Evolutionary conservation across 2,888 invertebrate genomes (phyloP).

Genomic region (Oxytorus armatus): DNA sequence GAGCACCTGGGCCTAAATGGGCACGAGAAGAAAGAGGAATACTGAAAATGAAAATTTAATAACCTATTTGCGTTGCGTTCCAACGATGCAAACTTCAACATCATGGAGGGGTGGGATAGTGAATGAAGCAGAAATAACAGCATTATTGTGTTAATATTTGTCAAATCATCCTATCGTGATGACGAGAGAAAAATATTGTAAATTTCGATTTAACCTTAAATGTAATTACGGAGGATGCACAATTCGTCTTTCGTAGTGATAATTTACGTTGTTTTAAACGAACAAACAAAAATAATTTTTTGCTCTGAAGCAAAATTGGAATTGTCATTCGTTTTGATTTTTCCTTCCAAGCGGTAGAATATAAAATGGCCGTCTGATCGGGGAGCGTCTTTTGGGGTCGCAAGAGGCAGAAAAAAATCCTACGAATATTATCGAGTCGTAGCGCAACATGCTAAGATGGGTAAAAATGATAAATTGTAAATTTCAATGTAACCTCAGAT

Average conservation of each 20-base stretch:
- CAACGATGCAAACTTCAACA: too few relatives aligned
- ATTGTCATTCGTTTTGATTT: neutral
- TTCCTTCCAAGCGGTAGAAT: neutral
- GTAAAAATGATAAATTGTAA: too few relatives aligned
- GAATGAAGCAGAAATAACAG: too few relatives aligned
- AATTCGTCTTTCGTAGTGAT: conserved; percentile 16
- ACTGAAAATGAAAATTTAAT: too few relatives aligned
- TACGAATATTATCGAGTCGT: too few relatives aligned
- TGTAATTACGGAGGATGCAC: conserved; percentile 54
- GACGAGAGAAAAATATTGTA: neutral
- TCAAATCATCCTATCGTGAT: too few relatives aligned
- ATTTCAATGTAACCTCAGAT: conserved; percentile 3
- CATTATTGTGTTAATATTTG: too few relatives aligned
- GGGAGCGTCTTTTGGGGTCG: conserved; percentile 10
- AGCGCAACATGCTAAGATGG: too few relatives aligned
- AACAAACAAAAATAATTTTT: neutral
- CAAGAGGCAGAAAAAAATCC: neutral
- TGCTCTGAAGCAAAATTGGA: neutral
- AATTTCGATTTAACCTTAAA: conserved; percentile 4
- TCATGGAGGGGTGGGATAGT: too few relatives aligned
- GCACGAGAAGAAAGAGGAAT: too few relatives aligned
- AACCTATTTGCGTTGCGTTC: too few relatives aligned
- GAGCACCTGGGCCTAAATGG: too few relatives aligned
- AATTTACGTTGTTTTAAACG: neutral
- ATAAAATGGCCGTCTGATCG: neutral